Conservation (phyloP, 2,888 invertebrate species). For the Scaeva pyrastri region DNA sequence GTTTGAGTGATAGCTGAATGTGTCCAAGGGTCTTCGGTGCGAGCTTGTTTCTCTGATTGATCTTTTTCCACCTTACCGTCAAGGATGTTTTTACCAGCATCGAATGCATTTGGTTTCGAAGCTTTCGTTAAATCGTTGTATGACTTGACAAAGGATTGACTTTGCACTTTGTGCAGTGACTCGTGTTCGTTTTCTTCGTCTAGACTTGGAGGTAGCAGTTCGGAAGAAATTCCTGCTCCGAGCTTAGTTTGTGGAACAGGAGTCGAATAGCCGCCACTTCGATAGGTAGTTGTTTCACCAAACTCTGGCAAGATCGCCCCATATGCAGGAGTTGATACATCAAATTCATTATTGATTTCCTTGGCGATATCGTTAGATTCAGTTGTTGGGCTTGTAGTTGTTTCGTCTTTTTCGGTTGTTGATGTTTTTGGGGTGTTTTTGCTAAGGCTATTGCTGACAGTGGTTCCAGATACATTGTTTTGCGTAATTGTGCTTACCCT, state of each 20-base stretch:
- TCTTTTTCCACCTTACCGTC: slow-evolving; percentile 42
- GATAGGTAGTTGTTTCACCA: slow-evolving; percentile 63
- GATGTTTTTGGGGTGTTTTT: slow-evolving; percentile 57
- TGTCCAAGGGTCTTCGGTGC: slow-evolving; percentile 33
- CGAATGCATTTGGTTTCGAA: slow-evolving; percentile 59
- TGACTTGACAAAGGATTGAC: slow-evolving; percentile 88
- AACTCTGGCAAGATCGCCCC: slow-evolving; percentile 63
- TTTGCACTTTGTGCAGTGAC: slow-evolving; percentile 88
- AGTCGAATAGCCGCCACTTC: slow-evolving; percentile 45
- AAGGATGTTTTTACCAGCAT: slow-evolving; percentile 29
- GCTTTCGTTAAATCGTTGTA: slow-evolving; percentile 82
- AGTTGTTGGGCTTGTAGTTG: slow-evolving; percentile 81
- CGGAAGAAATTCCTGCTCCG: slow-evolving; percentile 80
- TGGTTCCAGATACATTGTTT: slow-evolving; percentile 82
- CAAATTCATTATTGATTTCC: slow-evolving; percentile 84
- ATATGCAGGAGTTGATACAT: slow-evolving; percentile 78
- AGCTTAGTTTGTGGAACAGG: slow-evolving; percentile 19
- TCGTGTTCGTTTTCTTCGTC: slow-evolving; percentile 87
- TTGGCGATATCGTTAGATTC: slow-evolving; percentile 83
- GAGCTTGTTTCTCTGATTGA: neutral
- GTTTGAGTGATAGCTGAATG: slow-evolving; percentile 29
- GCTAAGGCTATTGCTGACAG: slow-evolving; percentile 87
- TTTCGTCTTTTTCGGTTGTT: slow-evolving; percentile 78
- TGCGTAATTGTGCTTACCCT: slow-evolving; percentile 81
- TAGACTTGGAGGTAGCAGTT: slow-evolving; percentile 83